These are phyloP conservation scores for Bovichtus diacanthus DNA, from an alignment of 2,797 vertebrate genomes.

Conservation along the genomic window DNA sequence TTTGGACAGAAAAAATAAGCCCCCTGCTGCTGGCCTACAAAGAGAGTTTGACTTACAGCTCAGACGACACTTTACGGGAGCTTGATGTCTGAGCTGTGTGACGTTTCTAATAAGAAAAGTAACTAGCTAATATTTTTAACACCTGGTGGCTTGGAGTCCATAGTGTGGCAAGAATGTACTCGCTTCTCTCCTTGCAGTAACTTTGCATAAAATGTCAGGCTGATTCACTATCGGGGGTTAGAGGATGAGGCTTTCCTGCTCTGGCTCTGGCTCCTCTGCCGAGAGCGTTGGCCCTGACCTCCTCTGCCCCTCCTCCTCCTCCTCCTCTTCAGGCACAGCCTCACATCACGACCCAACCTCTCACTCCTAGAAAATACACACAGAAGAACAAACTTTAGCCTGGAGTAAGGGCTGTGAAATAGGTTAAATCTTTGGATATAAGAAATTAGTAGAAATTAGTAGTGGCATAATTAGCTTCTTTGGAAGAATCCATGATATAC, in stretches of 20 bases:
- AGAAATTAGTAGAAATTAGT: background rate
- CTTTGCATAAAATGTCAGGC: conserved; percentile 16
- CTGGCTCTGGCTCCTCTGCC: conserved; percentile 45
- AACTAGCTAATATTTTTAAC: background rate
- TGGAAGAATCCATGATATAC: background rate
- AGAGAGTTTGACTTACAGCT: conserved; percentile 22
- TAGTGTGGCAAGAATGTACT: conserved; percentile 3
- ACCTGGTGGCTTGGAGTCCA: background rate
- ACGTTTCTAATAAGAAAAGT: conserved; percentile 12
- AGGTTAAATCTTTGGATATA: background rate
- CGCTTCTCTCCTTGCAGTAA: conserved; percentile 20
- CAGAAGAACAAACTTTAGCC: conserved; percentile 1
- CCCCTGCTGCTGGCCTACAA: background rate
- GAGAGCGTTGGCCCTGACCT: conserved; percentile 19
- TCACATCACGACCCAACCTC: conserved; percentile 51
- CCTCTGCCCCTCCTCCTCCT: conserved; percentile 25
- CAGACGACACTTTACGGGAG: conserved; percentile 3
- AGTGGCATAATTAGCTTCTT: background rate
- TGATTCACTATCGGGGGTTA: conserved; percentile 30
- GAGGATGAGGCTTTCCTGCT: conserved; percentile 38
- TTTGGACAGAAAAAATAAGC: conserved; percentile 23
- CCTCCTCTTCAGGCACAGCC: conserved; percentile 67
- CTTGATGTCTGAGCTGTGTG: conserved; percentile 10
- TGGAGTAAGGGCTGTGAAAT: background rate
- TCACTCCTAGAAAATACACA: conserved; percentile 60